Conservation (phyloP, 2,888 invertebrate genomes). For the Mythimna albipuncta region DNA sequence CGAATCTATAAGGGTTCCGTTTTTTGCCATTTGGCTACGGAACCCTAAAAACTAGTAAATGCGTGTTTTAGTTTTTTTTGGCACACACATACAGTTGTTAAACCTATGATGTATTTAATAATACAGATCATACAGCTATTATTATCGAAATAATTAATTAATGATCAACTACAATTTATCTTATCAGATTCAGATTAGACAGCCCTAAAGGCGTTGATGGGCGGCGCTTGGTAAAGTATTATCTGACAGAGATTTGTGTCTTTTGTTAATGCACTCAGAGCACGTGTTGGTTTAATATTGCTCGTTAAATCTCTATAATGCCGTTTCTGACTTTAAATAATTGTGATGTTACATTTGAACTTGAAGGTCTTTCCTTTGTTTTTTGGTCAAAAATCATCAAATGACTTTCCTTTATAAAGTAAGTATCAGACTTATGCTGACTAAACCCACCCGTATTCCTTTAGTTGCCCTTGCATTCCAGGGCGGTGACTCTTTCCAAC, state of each 20-base stretch:
- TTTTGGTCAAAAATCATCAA: too few relatives aligned
- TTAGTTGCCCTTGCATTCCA: not conserved
- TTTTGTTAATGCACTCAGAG: conserved; percentile 37
- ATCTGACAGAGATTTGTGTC: conserved; percentile 50
- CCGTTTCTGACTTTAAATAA: conserved; percentile 15
- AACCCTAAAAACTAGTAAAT: too few relatives aligned
- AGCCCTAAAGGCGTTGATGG: conserved; percentile 45
- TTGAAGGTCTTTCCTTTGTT: not conserved
- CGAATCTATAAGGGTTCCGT: too few relatives aligned
- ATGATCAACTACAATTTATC: not conserved
- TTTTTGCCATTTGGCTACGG: too few relatives aligned
- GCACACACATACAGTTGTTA: too few relatives aligned
- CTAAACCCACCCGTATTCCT: too few relatives aligned
- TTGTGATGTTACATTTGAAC: conserved; percentile 15
- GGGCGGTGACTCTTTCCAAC: too few relatives aligned
- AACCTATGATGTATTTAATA: not conserved
- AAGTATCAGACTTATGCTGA: too few relatives aligned
- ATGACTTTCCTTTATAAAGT: too few relatives aligned
- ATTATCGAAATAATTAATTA: conserved; percentile 1
- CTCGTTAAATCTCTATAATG: conserved; percentile 12
- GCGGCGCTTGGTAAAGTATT: conserved; percentile 44
- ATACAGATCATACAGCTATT: not conserved
- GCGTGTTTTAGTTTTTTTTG: too few relatives aligned
- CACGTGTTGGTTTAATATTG: conserved; percentile 38
- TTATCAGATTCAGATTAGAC: conserved; percentile 20